A percentile compares a stretch with the other conserved stretches of the same genome.
phyloP scores from a whole-genome alignment of 2,888 invertebrate genomes.

The Tenthredo amoena region DNA sequence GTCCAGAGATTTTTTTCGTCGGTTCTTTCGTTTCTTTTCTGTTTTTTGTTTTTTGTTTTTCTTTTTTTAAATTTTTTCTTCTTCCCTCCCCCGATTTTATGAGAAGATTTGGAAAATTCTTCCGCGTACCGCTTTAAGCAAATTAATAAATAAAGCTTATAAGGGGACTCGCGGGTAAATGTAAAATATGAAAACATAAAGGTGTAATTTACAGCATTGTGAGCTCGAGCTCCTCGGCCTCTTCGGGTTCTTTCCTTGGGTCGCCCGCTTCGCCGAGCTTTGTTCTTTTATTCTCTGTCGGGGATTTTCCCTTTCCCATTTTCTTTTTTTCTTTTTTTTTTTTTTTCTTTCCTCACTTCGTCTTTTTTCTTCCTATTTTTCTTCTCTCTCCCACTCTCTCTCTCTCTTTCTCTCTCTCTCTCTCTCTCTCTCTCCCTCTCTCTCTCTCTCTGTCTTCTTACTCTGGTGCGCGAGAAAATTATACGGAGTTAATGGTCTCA shows the following conservation, averaged over 20 bases:
- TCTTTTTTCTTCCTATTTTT: neutral
- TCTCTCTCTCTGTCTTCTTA: slow-evolving; percentile 35
- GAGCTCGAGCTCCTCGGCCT: slow-evolving; percentile 26
- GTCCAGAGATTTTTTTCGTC: neutral
- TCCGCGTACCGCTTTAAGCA: slow-evolving; percentile 25
- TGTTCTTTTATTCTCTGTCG: slow-evolving; percentile 42
- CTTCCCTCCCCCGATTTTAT: neutral
- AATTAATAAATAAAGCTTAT: slow-evolving; percentile 55
- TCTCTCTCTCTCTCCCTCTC: slow-evolving; percentile 45
- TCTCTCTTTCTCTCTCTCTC: slow-evolving; percentile 51
- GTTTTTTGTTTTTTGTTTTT: neutral
- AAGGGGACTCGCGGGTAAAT: slow-evolving; percentile 41
- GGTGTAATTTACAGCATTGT: slow-evolving; percentile 53
- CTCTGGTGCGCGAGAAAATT: slow-evolving; percentile 62
- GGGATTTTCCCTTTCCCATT: slow-evolving; percentile 19
- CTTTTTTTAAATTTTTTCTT: no score
- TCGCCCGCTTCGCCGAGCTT: slow-evolving; percentile 32
- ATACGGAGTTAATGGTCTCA: slow-evolving; percentile 74
- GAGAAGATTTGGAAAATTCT: slow-evolving; percentile 28
- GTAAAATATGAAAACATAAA: slow-evolving; percentile 54
- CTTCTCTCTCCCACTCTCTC: slow-evolving; percentile 17
- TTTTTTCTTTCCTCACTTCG: slow-evolving; percentile 41
- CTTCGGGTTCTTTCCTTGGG: slow-evolving; percentile 35
- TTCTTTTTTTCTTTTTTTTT: slow-evolving; percentile 38
- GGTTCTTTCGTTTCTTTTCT: neutral